Evolutionary conservation across 2,888 invertebrate genomes (phyloP), one percentile per base, ranked within the genome.

Genomic region (Dysmachus trigonus): DNA sequence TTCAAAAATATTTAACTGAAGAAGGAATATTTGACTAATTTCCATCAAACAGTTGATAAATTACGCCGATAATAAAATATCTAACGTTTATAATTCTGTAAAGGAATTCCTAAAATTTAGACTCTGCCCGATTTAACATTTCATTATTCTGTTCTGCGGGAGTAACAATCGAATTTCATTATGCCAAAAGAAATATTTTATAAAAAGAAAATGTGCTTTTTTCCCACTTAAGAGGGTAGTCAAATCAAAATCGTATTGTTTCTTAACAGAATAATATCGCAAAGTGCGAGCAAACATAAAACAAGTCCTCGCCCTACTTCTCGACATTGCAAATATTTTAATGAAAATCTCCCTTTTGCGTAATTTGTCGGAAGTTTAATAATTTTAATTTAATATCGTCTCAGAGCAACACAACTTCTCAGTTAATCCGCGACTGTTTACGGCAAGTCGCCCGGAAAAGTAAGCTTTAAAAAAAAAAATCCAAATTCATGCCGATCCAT

Each of bases 381-480:
- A 77, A 47, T 30, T 77, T 77, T 77, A 77, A 77, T 77, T 77
- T 38, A 76, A 76, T 76, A 62, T 27, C 62, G 62, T 27, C 27
- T 22, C 62, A 62, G n/a, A n/a, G 27, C 62, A 62, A 62, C 62
- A 62, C 22, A 62, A 27, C 27, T 62, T 27, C 62, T 62, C 62
- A 62, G 62, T 62, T 62, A 62, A 85, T 85, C 51, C 30, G n/a
- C 30, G 85, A 72, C 62, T 35, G 73, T 73, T 73, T 31, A 18
- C 8, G 38, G 41, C n/a, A 27, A 85, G 73, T 47, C 74, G 31
- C 22, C 51, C 74, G 74, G 51, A 85, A 81, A 85, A 85, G n/a
- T n/a, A n/a, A n/a, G 51, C 51, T 74, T 74, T n/a, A n/a, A n/a
- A n/a, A n/a, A n/a, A n/a, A 85, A 85, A 72, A 51, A 51, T 74